These are phyloP conservation scores for Mylabris sibirica DNA, from an alignment of 2,888 invertebrate genomes.

Conservation along the genomic window DNA sequence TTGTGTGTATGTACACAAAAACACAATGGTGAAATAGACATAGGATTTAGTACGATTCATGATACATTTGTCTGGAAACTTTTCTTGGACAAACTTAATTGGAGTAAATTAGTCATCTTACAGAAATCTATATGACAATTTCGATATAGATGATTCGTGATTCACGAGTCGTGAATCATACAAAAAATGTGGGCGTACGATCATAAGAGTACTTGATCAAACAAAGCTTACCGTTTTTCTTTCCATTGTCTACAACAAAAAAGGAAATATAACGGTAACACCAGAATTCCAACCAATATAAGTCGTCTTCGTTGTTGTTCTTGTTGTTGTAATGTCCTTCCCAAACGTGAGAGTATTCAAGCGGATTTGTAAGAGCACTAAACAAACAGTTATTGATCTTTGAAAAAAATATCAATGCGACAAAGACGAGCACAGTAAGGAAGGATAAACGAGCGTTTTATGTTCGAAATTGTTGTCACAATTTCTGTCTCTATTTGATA, in stretches of 20 bases:
- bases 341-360: constrained; percentile 1
- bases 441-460: neutral
- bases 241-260: too few relatives aligned
- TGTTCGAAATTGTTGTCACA: neutral
- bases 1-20: neutral
- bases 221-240: too few relatives aligned
- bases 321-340: neutral
- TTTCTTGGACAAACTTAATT: neutral
- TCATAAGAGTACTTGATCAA: too few relatives aligned
- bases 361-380: neutral
- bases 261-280: too few relatives aligned
- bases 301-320: neutral
- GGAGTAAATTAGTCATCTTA: too few relatives aligned
- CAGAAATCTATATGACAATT: too few relatives aligned
- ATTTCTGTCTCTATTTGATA: neutral
- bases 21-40: neutral
- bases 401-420: neutral
- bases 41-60: neutral
- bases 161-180: too few relatives aligned
- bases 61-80: neutral
- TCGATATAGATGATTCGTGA: too few relatives aligned
- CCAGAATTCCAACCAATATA: neutral
- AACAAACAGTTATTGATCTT: constrained; percentile 5
- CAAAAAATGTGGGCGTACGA: too few relatives aligned
- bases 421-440: neutral